Evolutionary conservation across 2,888 invertebrate species (phyloP).

Genomic region (Cephus pulcher): DNA sequence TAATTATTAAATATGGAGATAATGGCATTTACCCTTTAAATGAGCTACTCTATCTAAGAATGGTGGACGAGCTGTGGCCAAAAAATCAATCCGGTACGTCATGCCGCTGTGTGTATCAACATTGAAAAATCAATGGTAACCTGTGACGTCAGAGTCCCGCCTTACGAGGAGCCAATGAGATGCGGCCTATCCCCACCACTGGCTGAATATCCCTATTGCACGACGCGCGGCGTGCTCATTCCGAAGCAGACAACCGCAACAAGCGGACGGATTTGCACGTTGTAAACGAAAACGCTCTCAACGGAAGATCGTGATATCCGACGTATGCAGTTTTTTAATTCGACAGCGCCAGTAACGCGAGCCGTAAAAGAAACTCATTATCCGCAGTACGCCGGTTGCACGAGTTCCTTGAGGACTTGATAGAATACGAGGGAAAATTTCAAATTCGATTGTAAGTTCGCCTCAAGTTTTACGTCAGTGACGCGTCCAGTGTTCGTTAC

Average conservation of each 20-base stretch:
- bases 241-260: constrained; percentile 51
- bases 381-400: neutral
- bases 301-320: constrained; percentile 28
- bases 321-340: constrained; percentile 48
- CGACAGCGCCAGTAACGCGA: constrained; percentile 17
- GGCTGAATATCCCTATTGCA: constrained; percentile 43
- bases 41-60: neutral
- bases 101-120: constrained; percentile 51
- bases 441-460: neutral
- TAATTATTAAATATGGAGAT: neutral
- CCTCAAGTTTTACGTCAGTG: neutral
- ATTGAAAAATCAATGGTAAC: constrained; percentile 64
- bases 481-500: constrained; percentile 10
- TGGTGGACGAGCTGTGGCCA: constrained; percentile 19
- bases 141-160: constrained; percentile 63
- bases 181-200: constrained; percentile 34
- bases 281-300: neutral
- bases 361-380: neutral
- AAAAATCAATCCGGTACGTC: constrained; percentile 52
- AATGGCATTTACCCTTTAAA: neutral
- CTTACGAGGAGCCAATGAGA: constrained; percentile 53
- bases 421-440: constrained; percentile 10
- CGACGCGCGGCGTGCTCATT: constrained; percentile 60
- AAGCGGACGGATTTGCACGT: constrained; percentile 38
- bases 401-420: neutral